A percentile compares a stretch with the other conserved stretches of the same genome.
These are phyloP conservation scores for Rhinichthys klamathensis DNA, from an alignment of 2,113 vertebrate genomes.

Conservation along the genomic window DNA sequence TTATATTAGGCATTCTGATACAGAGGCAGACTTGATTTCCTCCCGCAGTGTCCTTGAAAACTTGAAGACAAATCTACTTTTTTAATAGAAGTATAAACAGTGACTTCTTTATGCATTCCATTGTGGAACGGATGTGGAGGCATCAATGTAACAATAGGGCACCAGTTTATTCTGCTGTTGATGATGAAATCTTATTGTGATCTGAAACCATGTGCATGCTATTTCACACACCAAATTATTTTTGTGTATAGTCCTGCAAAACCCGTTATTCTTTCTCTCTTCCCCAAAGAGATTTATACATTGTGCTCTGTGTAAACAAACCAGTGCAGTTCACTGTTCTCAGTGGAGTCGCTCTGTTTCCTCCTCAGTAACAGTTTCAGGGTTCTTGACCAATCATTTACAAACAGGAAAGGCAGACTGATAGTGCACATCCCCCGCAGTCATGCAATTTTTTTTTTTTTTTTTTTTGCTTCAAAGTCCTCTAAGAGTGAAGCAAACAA, in stretches of 20 bases:
- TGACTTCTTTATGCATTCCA: slow-evolving; percentile 2
- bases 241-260: not conserved
- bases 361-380: slow-evolving; percentile 10
- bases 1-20: not conserved
- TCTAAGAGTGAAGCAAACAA: not conserved
- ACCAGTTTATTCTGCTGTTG: not conserved
- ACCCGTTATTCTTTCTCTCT: not conserved
- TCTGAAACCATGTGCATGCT: not conserved
- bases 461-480: not conserved
- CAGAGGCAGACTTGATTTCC: not conserved
- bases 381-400: slow-evolving; percentile 25
- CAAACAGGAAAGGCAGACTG: slow-evolving; percentile 40
- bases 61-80: not conserved
- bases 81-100: slow-evolving; percentile 16
- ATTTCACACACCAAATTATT: not conserved
- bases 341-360: not conserved
- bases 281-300: slow-evolving; percentile 21
- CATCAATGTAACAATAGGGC: not conserved
- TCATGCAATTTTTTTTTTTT: not conserved
- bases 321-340: not conserved
- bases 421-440: slow-evolving; percentile 39
- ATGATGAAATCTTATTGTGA: not conserved
- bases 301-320: not conserved
- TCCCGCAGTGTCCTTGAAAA: slow-evolving; percentile 24
- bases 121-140: not conserved